A percentile compares a stretch with the other conserved stretches of the same genome.
phyloP scores from a whole-genome alignment of 2,888 invertebrate species.

The Argynnis bischoffii region DNA sequence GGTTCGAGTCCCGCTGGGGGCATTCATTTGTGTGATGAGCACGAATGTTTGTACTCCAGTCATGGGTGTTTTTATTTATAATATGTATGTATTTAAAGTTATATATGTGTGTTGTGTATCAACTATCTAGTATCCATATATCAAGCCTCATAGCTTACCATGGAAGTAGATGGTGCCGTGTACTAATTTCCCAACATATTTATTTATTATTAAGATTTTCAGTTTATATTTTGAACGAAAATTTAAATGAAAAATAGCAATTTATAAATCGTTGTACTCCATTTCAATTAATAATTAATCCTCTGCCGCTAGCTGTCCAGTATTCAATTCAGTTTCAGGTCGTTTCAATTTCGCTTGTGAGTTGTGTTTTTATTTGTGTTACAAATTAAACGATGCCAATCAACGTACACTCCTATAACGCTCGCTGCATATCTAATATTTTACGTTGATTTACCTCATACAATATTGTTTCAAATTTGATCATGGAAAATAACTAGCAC shows the following conservation, averaged over 20 bases:
- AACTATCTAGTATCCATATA: too few species aligned
- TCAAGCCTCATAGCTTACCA: too few species aligned
- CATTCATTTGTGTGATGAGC: too few species aligned
- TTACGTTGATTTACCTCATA: conserved; percentile 27
- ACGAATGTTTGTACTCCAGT: too few species aligned
- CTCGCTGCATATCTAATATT: conserved; percentile 42
- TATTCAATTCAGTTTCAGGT: conserved; percentile 65
- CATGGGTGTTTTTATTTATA: too few species aligned
- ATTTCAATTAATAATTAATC: conserved; percentile 76
- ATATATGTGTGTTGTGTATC: too few species aligned
- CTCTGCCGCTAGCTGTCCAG: conserved; percentile 57
- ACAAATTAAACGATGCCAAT: conserved; percentile 64
- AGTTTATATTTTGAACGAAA: background rate
- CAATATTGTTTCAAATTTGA: conserved; percentile 23
- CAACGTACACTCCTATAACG: conserved; percentile 53
- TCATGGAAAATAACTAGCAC: conserved; percentile 28
- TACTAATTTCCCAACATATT: too few species aligned
- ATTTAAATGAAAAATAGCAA: conserved; percentile 34
- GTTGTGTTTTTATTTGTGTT: conserved; percentile 63
- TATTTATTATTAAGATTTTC: background rate
- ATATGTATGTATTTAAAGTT: too few species aligned
- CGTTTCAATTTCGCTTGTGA: conserved; percentile 67
- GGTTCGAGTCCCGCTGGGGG: too few species aligned
- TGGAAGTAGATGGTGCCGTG: too few species aligned
- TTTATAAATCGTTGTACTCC: conserved; percentile 52